Evolutionary conservation across 2,888 invertebrate species (phyloP).

Genomic region (Margaritifera margaritifera): DNA sequence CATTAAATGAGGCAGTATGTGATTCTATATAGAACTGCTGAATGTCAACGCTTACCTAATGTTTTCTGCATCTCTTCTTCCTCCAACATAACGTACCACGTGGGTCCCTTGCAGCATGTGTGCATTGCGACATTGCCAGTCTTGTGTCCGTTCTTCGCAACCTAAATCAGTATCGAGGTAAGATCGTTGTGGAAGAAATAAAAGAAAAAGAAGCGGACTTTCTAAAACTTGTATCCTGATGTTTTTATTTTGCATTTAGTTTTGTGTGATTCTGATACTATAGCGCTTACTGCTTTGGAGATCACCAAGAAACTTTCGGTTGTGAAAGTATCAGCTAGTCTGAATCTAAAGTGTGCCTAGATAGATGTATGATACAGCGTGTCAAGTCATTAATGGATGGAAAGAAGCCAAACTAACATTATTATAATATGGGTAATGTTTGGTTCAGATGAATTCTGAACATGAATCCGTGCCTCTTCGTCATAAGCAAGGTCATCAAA

Average conservation of each 20-base stretch:
- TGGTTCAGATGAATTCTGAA: too few species aligned
- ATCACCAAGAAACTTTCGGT: too few species aligned
- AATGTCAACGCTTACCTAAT: conserved; percentile 44
- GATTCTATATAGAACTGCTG: neutral
- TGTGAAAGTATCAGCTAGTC: too few species aligned
- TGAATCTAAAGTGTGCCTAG: too few species aligned
- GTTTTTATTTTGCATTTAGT: neutral
- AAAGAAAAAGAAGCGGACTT: neutral
- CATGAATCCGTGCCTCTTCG: too few species aligned
- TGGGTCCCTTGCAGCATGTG: conserved; percentile 66
- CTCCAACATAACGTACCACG: conserved; percentile 68
- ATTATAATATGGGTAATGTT: too few species aligned
- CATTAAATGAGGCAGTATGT: neutral
- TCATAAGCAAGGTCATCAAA: too few species aligned
- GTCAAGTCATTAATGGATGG: too few species aligned
- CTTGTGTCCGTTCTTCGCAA: conserved; percentile 62
- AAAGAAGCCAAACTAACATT: too few species aligned
- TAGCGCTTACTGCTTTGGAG: too few species aligned
- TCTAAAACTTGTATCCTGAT: too few species aligned
- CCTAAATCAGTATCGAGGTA: conserved; percentile 30
- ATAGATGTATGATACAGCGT: too few species aligned
- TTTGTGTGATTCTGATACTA: neutral
- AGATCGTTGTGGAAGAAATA: conserved; percentile 10
- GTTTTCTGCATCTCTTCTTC: conserved; percentile 64
- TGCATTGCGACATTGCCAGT: conserved; percentile 62